Base-by-base conservation (phyloP, 2,113 vertebrate genomes). In the Siniperca chuatsi region DNA sequence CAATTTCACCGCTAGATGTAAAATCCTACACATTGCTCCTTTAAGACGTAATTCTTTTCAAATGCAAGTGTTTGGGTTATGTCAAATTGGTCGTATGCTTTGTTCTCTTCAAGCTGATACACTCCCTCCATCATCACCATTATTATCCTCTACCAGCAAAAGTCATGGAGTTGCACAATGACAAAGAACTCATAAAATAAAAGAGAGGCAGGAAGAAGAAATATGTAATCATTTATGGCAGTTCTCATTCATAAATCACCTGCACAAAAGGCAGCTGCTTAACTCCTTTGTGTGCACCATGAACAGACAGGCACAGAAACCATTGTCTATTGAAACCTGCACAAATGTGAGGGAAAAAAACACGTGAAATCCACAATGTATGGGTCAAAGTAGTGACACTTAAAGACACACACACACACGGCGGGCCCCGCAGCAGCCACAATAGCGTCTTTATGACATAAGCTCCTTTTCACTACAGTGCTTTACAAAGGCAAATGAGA, bases 381-480 rank as follows among this genome's bases (percentile, higher is more conserved):
- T 73, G 62, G 74, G 64, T 82, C 70, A 61, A 29, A 77, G 74
- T 25, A 54, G 71, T 42, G 76, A 76, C 87, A 91, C 85, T 65
- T 78, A 72, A 71, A 58, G 46, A 74, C 72, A 87, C 73, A 44
- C 70, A 44, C 35, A 35, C 4, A 66, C 21, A 74, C 42, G 29
- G 29, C 18, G 0, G 33, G 72, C 64, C 20, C 42, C 4, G 55
- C 33, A 64, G 84, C 62, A 68, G 83, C 81, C 62, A 91, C 94
- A 94, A 93, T 90, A 87, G 82, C 9, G 78, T 91, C 90, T 93
- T 93, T 93, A 93, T 91, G 85, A 89, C 85, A 92, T 92, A 92
- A 92, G 90, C 88, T 83, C 46, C 81, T 93, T 93, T 91, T 87
- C 83, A 86, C 80, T 73, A 81, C 77, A 73, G 50, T 52, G 81